Base-by-base conservation (phyloP, 2,888 invertebrate genomes). In the Machimus rusticus region DNA sequence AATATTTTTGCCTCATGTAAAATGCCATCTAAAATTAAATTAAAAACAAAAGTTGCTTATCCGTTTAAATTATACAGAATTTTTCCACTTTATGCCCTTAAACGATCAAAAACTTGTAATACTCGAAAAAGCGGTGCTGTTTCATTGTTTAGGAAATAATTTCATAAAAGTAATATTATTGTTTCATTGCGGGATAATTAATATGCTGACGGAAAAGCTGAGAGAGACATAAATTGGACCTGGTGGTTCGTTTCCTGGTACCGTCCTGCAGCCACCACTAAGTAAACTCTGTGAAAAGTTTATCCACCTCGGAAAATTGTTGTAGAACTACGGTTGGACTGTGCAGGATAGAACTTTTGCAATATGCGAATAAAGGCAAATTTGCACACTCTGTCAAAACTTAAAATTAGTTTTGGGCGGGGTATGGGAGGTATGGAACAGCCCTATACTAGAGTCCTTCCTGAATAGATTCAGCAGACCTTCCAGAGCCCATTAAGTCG, bases 311-410 rank as follows among this genome's bases (percentile, higher is more conserved):
- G 66, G 23, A 66, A 66, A 66, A 66, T 66, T 66, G 66, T 66
- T 66, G 66, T 66, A 66, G 12, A 66, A 66, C 66, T 66, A 23
- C 66, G 66, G 66, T 66, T 2, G 66, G 3, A 77, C 9, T 37
- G 39, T 74, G 74, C 37, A n/a, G 66, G 12, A 66, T 19, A 12
- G 23, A 86, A 88, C 86, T 82, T 82, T 88, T 46, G 51, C 86
- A 88, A 86, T 84, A 78, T 57, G 66, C 57, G 76, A 39, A 46
- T 57, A 86, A 76, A 57, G 66, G 84, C 81, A 86, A 86, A 88
- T 88, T 88, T 88, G 82, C 86, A 82, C 66, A 28, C 19, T 23
- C 74, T 88, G 88, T 86, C 78, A 86, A 86, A 88, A 88, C 86
- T 88, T 88, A 86, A 86, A 88, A 88, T 88, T 88, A 82, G 86